Evolutionary conservation across 2,113 vertebrate species (phyloP).

Genomic region (Cynopterus brachyotis): DNA sequence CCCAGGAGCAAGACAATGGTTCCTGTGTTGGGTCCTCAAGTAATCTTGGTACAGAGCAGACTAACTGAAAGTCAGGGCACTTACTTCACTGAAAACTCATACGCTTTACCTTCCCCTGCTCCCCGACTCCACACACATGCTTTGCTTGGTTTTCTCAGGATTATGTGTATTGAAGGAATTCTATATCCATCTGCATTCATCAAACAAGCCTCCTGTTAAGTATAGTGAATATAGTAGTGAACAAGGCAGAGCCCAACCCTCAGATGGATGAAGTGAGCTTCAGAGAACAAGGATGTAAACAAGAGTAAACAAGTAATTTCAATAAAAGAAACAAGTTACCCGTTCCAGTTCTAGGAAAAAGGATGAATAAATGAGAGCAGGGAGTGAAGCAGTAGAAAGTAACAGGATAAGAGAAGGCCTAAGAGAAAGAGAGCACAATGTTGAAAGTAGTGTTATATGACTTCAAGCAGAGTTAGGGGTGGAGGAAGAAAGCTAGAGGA

Average conservation of each 20-base stretch:
- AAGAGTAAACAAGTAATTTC: neutral
- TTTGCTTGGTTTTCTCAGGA: neutral
- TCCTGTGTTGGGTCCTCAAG: neutral
- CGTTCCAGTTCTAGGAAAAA: neutral
- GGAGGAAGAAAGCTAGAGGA: neutral
- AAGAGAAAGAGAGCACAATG: neutral
- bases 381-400: neutral
- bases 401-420: neutral
- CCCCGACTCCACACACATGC: neutral
- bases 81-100: neutral
- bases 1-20: neutral
- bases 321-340: neutral
- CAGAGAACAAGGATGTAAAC: fast-evolving
- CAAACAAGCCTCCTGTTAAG: neutral
- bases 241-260: neutral
- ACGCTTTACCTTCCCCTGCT: neutral
- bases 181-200: neutral
- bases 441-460: neutral
- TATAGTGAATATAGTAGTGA: neutral
- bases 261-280: neutral
- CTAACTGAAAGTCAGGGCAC: neutral
- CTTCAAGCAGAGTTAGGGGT: neutral
- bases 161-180: neutral
- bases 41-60: neutral
- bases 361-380: neutral